These are phyloP conservation scores for Pediacus dermestoides DNA, from an alignment of 2,888 invertebrate genomes.

Conservation along the genomic window DNA sequence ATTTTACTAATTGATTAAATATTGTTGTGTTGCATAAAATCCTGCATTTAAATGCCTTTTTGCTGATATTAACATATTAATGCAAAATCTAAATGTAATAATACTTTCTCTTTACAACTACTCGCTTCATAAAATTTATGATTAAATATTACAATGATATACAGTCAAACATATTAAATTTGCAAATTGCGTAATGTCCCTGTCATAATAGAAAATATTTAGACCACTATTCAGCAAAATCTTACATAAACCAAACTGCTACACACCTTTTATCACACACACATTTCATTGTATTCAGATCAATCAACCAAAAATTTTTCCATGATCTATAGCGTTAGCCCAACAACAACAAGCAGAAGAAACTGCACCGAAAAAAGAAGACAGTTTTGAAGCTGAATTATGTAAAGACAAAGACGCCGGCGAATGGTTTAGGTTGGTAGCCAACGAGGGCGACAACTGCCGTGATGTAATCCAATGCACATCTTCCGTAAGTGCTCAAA, in stretches of 20 bases:
- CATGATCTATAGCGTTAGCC: not conserved
- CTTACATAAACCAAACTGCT: no score
- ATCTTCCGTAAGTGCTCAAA: slow-evolving; percentile 70
- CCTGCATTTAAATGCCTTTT: slow-evolving; percentile 2
- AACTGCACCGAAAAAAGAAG: slow-evolving; percentile 67
- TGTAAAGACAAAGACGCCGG: slow-evolving; percentile 94
- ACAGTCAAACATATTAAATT: slow-evolving; percentile 9
- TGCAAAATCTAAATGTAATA: slow-evolving; percentile 15
- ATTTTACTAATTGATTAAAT: no score
- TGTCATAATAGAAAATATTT: no score
- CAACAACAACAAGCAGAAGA: slow-evolving; percentile 58
- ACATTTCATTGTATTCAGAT: no score
- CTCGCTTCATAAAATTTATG: slow-evolving; percentile 18
- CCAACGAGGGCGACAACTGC: slow-evolving; percentile 88
- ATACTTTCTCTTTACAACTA: slow-evolving; percentile 16
- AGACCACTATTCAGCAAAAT: no score
- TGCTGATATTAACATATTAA: no score
- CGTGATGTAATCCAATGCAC: slow-evolving; percentile 95
- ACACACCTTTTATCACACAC: no score
- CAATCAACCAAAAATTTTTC: not conserved
- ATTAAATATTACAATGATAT: slow-evolving; percentile 17
- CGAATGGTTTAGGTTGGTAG: slow-evolving; percentile 89
- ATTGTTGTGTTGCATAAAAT: slow-evolving; percentile 4
- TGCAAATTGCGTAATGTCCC: slow-evolving; percentile 9
- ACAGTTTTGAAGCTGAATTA: slow-evolving; percentile 82